Percentiles rank a stretch among this genome's conserved stretches.
Conservation (phyloP, 2,113 vertebrate genomes). For the Aegypius monachus region DNA sequence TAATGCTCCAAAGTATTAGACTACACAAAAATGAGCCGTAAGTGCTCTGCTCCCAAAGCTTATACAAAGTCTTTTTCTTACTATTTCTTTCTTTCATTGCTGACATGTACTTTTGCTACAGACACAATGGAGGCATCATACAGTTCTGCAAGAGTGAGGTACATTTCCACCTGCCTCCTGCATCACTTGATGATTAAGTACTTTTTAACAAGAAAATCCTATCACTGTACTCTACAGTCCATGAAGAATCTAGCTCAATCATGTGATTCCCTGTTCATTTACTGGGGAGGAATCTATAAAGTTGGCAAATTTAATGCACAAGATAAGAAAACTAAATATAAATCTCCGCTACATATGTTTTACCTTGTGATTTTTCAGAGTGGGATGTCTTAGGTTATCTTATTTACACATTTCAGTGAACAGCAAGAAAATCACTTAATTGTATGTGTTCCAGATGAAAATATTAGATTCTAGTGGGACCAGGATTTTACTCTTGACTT, state of each 20-base stretch:
- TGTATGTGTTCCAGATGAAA: background rate
- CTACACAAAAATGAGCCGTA: background rate
- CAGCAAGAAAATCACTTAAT: background rate
- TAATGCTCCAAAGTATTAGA: background rate
- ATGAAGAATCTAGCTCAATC: background rate
- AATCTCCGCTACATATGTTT: background rate
- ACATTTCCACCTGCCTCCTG: background rate
- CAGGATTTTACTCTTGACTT: background rate
- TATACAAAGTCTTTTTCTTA: background rate
- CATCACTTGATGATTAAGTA: background rate
- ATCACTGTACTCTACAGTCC: background rate
- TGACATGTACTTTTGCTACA: background rate
- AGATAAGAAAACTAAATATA: background rate
- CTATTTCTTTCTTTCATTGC: background rate
- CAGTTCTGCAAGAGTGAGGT: background rate
- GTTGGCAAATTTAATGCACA: background rate
- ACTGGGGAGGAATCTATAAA: rapidly evolving
- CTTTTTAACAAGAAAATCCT: background rate
- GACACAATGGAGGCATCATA: background rate
- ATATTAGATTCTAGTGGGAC: background rate
- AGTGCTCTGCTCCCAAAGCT: background rate
- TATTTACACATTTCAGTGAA: background rate
- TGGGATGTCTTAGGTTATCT: background rate
- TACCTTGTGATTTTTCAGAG: background rate
- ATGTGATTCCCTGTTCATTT: background rate